phyloP scores from a whole-genome alignment of 2,888 invertebrate genomes.

The Drosophila prolongata region DNA sequence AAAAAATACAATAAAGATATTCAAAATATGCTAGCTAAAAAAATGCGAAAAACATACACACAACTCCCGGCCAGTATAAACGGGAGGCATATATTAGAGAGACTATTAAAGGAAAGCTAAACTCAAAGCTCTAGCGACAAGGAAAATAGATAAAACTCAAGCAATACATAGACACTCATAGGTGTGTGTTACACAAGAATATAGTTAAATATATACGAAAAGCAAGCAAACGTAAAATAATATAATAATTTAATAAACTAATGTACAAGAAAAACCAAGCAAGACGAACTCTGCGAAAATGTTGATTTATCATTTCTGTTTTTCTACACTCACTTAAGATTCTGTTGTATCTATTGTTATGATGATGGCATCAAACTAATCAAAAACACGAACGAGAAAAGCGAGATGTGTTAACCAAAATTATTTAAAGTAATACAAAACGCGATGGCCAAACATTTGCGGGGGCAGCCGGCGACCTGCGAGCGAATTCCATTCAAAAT shows the following conservation, averaged over 20 bases:
- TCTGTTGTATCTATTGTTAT: slow-evolving; percentile 67
- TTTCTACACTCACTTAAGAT: slow-evolving; percentile 33
- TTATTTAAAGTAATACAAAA: slow-evolving; percentile 31
- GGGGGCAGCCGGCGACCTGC: slow-evolving; percentile 35
- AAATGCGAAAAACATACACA: slow-evolving; percentile 52
- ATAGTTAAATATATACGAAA: slow-evolving; percentile 63
- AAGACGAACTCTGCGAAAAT: slow-evolving; percentile 37
- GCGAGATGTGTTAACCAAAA: slow-evolving; percentile 44
- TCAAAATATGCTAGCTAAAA: slow-evolving; percentile 73
- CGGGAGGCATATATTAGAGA: slow-evolving; percentile 55
- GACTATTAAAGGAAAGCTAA: slow-evolving; percentile 51
- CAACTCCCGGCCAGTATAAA: slow-evolving; percentile 39
- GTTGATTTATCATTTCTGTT: slow-evolving; percentile 42
- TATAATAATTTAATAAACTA: slow-evolving; percentile 38
- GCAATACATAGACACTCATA: slow-evolving; percentile 78
- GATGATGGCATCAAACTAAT: slow-evolving; percentile 56
- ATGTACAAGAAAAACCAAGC: slow-evolving; percentile 43
- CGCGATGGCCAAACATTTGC: slow-evolving; percentile 40
- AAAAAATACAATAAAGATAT: slow-evolving; percentile 74
- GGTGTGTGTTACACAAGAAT: slow-evolving; percentile 74
- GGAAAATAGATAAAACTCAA: slow-evolving; percentile 61
- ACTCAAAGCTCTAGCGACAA: slow-evolving; percentile 40
- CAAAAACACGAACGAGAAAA: slow-evolving; percentile 34
- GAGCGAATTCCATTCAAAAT: slow-evolving; percentile 47
- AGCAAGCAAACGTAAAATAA: slow-evolving; percentile 30